A percentile compares a stretch with the other conserved stretches of the same genome.
Conservation (phyloP, 2,113 vertebrate species). For the Zosterops lateralis region DNA sequence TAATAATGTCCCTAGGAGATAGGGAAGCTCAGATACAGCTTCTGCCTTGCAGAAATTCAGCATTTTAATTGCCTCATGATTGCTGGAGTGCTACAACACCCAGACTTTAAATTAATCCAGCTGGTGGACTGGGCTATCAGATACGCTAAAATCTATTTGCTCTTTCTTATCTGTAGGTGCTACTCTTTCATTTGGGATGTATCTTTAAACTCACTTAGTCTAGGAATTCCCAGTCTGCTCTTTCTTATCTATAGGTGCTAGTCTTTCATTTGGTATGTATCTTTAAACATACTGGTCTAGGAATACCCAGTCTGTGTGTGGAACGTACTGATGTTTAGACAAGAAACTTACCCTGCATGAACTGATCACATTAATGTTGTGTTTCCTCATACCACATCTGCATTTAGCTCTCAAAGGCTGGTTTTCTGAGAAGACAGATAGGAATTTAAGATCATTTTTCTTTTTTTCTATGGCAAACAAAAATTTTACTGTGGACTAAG, state of each 20-base stretch:
- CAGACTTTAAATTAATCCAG: conserved; percentile 27
- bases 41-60: conserved; percentile 22
- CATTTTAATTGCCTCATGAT: conserved; percentile 38
- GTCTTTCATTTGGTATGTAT: background rate
- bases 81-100: background rate
- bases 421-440: background rate
- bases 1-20: conserved; percentile 47
- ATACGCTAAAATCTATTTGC: background rate
- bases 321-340: background rate
- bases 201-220: background rate
- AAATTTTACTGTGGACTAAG: background rate
- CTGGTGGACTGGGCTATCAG: conserved; percentile 6
- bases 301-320: background rate
- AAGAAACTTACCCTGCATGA: background rate
- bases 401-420: background rate
- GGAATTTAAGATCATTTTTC: background rate
- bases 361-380: background rate
- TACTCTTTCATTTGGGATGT: background rate
- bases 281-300: background rate
- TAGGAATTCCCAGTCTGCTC: background rate
- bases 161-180: background rate
- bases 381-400: background rate
- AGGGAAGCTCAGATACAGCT: background rate
- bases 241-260: background rate
- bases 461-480: background rate